Base-by-base conservation (phyloP, 2,888 invertebrate species). In the Lacanobia oleracea region DNA sequence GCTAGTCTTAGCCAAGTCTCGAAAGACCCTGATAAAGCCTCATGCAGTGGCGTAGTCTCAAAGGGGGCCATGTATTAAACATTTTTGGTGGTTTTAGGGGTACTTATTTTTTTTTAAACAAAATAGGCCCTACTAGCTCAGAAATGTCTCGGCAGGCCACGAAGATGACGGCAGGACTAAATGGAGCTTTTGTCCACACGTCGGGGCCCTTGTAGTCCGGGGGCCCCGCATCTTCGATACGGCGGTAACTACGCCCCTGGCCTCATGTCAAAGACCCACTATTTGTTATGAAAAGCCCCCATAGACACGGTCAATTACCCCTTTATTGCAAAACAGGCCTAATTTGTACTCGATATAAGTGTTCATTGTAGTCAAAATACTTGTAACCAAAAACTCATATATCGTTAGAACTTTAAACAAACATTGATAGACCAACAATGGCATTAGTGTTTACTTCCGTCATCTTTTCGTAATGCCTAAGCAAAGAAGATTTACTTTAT, bases 281-380 rank as follows among this genome's bases (percentile, higher is more conserved):
- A 57, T 69, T 4, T 16, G 4, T 45, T 18, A 27, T 67, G 27
- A 27, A 56, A 37, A 50, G 72, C 33, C 54, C 45, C 70, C 40
- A 77, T 50, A 18, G 18, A 16, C 71, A 78, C 78, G 72, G 75
- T 78, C 57, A 71, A 78, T 78, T 57, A 62, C 50, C 50, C 23
- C 23, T 50, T 50, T 40, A 48, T 45, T 61, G 33, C 21, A 37
- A 78, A 56, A 78, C 78, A 45, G 12, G 1, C 72, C 75, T 21
- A n/a, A 37, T 71, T 50, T 61, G 33, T 50, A 62, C n/a, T 40
- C 5, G n/a, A 9, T 16, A 56, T 48, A 48, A 75, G 48, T 74
- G 43, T 56, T 48, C 54, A 61, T 78, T 75, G 71, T 75, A 61
- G 77, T 77, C 60, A 56, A 71, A 56, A 1, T 60, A 50, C 0